A percentile compares a stretch with the other conserved stretches of the same genome.
Evolutionary conservation across 2,888 invertebrate genomes (phyloP).

Genomic region (Cataglyphis livida): DNA sequence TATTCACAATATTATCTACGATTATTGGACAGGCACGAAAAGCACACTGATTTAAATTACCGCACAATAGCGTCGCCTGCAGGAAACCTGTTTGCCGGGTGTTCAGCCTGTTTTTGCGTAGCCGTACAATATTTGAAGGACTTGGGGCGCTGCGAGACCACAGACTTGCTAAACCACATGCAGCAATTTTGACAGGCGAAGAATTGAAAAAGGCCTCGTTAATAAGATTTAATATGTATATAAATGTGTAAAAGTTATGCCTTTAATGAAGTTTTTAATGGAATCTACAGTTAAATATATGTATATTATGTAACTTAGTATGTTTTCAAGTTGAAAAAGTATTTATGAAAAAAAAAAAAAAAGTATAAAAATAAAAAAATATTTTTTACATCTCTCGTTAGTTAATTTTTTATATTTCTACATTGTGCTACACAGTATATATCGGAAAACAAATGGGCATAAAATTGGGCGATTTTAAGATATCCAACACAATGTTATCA

Average conservation of each 20-base stretch:
- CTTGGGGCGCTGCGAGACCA: constrained; percentile 34
- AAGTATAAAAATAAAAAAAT: not conserved
- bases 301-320: not conserved
- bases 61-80: constrained; percentile 57
- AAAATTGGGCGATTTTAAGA: not conserved
- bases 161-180: constrained; percentile 41
- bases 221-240: constrained; percentile 20
- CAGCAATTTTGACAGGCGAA: constrained; percentile 40
- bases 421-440: not conserved
- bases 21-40: constrained; percentile 27
- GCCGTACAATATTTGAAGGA: constrained; percentile 49
- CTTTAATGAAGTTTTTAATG: not conserved
- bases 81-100: constrained; percentile 60
- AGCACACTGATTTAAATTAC: constrained; percentile 59
- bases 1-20: constrained; percentile 24
- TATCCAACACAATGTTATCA: not conserved
- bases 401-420: not conserved
- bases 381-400: not conserved
- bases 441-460: not conserved
- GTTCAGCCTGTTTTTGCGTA: constrained; percentile 48
- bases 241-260: not conserved
- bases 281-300: not conserved
- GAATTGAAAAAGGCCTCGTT: constrained; percentile 18
- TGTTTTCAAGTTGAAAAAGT: not conserved
- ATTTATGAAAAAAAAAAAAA: not conserved